Evolutionary conservation across 2,113 vertebrate genomes (phyloP).

Genomic region (Xiphophorus maculatus): DNA sequence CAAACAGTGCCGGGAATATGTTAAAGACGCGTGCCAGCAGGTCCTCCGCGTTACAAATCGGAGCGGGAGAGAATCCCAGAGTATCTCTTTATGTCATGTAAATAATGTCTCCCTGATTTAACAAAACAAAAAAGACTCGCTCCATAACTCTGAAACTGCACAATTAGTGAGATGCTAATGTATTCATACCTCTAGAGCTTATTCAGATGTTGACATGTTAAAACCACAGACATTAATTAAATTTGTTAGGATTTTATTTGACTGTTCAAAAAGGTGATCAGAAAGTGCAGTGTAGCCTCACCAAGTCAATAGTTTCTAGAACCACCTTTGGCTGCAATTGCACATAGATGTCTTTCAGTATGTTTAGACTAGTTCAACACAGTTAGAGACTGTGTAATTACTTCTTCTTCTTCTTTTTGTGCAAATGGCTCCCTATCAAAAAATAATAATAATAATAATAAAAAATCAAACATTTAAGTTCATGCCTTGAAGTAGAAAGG

Average conservation of each 20-base stretch:
- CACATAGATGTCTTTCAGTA: not conserved
- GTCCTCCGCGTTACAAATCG: conserved; percentile 17
- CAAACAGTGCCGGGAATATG: conserved; percentile 49
- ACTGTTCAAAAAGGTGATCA: not conserved
- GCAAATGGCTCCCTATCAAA: not conserved
- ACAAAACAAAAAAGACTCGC: not conserved
- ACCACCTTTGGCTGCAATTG: not conserved
- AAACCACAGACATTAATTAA: not conserved
- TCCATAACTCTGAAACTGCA: not conserved
- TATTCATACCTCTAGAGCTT: not conserved
- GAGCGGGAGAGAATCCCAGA: conserved; percentile 4
- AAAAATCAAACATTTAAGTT: too few species aligned
- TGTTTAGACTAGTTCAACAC: not conserved
- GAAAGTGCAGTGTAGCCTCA: not conserved
- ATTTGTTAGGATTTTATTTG: not conserved
- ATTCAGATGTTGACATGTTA: not conserved
- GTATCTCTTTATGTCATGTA: conserved; percentile 24
- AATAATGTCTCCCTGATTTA: conserved; percentile 29
- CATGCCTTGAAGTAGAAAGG: too few species aligned
- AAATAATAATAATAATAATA: too few species aligned
- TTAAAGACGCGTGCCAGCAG: conserved; percentile 10
- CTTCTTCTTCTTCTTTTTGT: not conserved
- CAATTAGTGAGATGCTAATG: not conserved
- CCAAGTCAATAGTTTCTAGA: not conserved
- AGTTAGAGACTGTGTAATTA: too few species aligned